Percentiles rank a stretch among this genome's conserved stretches.
These are phyloP conservation scores for Pan paniscus DNA, from an alignment of 2,113 vertebrate species.

Conservation along the genomic window DNA sequence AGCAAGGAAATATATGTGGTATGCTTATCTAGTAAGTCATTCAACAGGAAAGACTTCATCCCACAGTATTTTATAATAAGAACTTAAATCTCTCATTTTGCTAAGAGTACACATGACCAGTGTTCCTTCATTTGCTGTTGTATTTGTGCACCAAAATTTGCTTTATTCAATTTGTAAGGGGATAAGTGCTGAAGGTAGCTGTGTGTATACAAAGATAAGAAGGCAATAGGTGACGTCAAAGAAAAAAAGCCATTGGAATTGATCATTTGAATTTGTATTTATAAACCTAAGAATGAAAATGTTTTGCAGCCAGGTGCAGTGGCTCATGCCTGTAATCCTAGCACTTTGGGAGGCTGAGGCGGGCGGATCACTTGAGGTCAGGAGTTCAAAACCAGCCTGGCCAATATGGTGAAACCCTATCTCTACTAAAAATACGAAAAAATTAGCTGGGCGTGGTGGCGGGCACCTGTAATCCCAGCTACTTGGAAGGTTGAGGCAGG, in stretches of 20 bases:
- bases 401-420: too few species aligned
- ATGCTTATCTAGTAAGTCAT: not conserved
- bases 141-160: not conserved
- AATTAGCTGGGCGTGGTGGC: too few species aligned
- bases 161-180: not conserved
- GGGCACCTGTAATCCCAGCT: too few species aligned
- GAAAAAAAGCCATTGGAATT: not conserved
- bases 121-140: not conserved
- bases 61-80: not conserved
- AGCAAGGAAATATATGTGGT: not conserved
- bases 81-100: not conserved
- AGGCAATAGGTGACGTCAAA: not conserved
- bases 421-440: too few species aligned
- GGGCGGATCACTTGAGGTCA: too few species aligned
- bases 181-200: not conserved
- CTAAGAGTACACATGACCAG: not conserved
- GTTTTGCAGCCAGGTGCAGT: not conserved
- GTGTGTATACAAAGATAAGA: not conserved
- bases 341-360: too few species aligned
- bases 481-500: too few species aligned
- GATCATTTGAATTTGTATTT: conserved; percentile 25
- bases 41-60: not conserved
- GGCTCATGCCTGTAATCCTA: too few species aligned
- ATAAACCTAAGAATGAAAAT: conserved; percentile 34
- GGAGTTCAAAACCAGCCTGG: too few species aligned